phyloP scores from a whole-genome alignment of 2,797 vertebrate genomes.

The Pseudochirops cupreus region DNA sequence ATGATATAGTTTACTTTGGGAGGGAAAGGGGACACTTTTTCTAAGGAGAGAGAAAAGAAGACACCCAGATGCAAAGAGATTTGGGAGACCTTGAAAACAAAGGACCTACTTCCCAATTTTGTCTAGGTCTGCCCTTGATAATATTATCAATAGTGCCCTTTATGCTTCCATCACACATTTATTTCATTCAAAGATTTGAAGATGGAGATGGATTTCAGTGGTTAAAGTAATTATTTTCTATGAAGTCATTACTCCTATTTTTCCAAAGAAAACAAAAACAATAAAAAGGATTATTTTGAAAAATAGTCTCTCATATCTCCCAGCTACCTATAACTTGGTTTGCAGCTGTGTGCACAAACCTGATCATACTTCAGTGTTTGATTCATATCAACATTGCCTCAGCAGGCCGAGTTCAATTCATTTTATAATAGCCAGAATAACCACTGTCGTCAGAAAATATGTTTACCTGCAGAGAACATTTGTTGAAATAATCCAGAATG shows the following conservation, averaged over 20 bases:
- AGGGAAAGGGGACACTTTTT: not conserved
- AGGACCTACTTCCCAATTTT: not conserved
- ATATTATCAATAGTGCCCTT: not conserved
- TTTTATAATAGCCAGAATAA: constrained; percentile 59
- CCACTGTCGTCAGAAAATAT: constrained; percentile 44
- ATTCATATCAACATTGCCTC: constrained; percentile 60
- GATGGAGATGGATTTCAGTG: constrained; percentile 9
- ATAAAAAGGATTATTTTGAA: constrained; percentile 22
- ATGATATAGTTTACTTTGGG: not conserved
- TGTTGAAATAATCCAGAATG: constrained; percentile 71
- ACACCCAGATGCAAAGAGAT: not conserved
- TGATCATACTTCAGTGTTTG: constrained; percentile 66
- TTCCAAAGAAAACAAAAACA: not conserved
- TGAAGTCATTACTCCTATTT: not conserved
- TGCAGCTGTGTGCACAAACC: constrained; percentile 63
- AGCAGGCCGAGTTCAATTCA: constrained; percentile 41
- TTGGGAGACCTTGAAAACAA: not conserved
- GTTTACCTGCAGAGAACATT: constrained; percentile 64
- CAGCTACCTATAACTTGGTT: constrained; percentile 26
- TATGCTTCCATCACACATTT: not conserved
- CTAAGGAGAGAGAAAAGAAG: not conserved
- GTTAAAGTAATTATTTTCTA: not conserved
- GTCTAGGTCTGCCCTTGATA: not conserved
- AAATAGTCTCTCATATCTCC: constrained; percentile 31
- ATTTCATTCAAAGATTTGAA: constrained; percentile 25